Evolutionary conservation across 1,140 invertebrate species (phyloP), one percentile per base, ranked within the genome.

Genomic region (Amphibalanus amphitrite): DNA sequence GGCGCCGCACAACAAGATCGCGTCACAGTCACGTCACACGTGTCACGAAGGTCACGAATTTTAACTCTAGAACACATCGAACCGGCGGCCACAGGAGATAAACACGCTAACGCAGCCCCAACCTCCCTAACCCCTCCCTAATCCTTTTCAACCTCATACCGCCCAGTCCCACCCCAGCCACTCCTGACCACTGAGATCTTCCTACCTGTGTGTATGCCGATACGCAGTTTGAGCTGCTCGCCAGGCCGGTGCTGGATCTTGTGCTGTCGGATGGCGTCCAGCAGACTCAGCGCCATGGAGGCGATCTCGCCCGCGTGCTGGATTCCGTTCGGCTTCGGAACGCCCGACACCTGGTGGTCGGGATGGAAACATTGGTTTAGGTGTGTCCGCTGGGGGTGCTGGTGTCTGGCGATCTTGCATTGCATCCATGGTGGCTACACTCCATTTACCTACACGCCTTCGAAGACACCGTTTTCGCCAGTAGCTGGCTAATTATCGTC

Each of bases 221-320:
- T 97, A 73, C 96, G 85, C 70, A 99, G 83, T 82, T 96, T 92
- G 67, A 98, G 82, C 23, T 88, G 90, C 80, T 97, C 91, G 73
- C 93, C 86, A 47, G 95, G 95, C 74, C 91, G 83, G 81, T 99
- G 96, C 29, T 88, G 85, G 80, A 99, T 96, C 75, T 86, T 87
- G 65, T 13, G 10, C n/a, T 28, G 1, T 59, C 90, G 91, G 8
- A 96, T 92, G 3, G 89, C 91, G 70, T 89, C 87, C n/a, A 97
- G 82, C 72, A 98, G 82, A 75, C 96, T 91, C 69, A 98, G 82
- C 0, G 95, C 90, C 94, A 98, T 96, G 0, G 92, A 96, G 3
- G 94, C 94, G 73, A 98, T 95, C 83, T 98, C 93, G 29, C 92
- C 93, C 0, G 93, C 94, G 81, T 98, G 95, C 70, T 85, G 84